Percentiles rank a stretch among this genome's conserved stretches.
Conservation (phyloP, 23 tunicate species). For the Botrylloides violaceus region DNA sequence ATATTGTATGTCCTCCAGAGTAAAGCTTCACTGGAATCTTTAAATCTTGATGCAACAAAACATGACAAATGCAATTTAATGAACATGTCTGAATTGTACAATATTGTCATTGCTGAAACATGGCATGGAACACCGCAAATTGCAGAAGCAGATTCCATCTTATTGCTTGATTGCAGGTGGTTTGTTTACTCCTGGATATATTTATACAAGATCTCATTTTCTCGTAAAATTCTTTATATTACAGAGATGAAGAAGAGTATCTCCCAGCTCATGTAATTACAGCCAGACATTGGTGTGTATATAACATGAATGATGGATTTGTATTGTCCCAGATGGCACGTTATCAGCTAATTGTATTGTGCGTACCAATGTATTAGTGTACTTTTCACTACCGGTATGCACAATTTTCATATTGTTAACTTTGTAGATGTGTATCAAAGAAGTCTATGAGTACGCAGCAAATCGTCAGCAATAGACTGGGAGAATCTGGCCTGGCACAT, state of each 20-base stretch:
- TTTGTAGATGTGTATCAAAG: background rate
- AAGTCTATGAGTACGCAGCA: background rate
- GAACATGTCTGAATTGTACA: conserved; percentile 36
- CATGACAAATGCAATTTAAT: background rate
- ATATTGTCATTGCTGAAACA: conserved; percentile 52
- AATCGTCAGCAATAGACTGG: conserved; percentile 10
- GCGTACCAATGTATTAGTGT: too few species aligned
- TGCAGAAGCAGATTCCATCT: conserved; percentile 17
- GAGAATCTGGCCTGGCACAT: conserved; percentile 10
- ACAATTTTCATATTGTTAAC: background rate
- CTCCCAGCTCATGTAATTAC: conserved; percentile 21
- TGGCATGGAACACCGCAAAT: conserved; percentile 43
- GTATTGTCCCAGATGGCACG: background rate
- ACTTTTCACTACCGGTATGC: too few species aligned
- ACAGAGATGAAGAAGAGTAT: conserved; percentile 33
- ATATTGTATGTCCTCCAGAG: too few species aligned
- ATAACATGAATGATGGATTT: conserved; percentile 1
- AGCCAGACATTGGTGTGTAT: conserved; percentile 28
- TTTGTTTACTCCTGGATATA: background rate
- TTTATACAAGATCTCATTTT: background rate
- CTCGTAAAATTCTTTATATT: background rate
- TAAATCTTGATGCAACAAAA: too few species aligned
- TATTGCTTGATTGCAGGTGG: conserved; percentile 81
- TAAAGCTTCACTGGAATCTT: too few species aligned
- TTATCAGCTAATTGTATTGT: background rate